Base-by-base conservation (phyloP, 2,888 invertebrate genomes). In the Lochmaea crataegi region DNA sequence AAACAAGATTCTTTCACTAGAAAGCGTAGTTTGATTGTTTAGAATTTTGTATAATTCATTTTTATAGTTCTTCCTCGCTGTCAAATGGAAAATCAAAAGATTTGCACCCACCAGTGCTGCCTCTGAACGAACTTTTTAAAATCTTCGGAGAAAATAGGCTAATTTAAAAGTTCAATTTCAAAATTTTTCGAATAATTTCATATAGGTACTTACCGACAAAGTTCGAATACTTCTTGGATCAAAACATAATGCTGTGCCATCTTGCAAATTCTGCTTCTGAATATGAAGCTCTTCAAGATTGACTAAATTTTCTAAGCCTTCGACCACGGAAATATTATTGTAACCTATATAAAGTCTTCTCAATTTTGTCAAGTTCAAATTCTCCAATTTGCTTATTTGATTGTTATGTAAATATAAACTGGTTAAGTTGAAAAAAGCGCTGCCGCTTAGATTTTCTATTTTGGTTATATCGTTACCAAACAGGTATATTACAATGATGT, bases 371-470 rank as follows among this genome's bases (percentile, higher is more conserved):
- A 95, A 87, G 65, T 91, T 88, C 9, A 97, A 83, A 81, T 94
- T 94, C 83, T 93, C 90, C 26, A 97, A 91, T 84, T 75, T 91
- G 91, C 1, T 89, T 86, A 98, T 92, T 79, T 90, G 90, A 84
- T 97, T 98, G 82, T 93, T 94, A 83, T 95, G 96, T 56, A 94
- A 89, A 86, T 93, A 96, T 18, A 93, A 88, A 77, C 92, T 90
- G 22, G 89, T 88, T 58, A 94, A 84, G 75, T 89, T 89, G 14
- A 81, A 81, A n/a, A 90, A 84, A 16, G 32, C 10, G 16, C 45
- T 57, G 6, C 83, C 80, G 56, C 89, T 87, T 45, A 93, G 83
- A 77, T 91, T 90, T 79, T 90, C 87, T 16, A 93, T 86, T 68
- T 87, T 88, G 2, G 86, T 85, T 69, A 93, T 90, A 79, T 90